Evolutionary conservation across 2,888 invertebrate genomes (phyloP), one percentile per base, ranked within the genome.

Genomic region (Caenorhabditis sp.): DNA sequence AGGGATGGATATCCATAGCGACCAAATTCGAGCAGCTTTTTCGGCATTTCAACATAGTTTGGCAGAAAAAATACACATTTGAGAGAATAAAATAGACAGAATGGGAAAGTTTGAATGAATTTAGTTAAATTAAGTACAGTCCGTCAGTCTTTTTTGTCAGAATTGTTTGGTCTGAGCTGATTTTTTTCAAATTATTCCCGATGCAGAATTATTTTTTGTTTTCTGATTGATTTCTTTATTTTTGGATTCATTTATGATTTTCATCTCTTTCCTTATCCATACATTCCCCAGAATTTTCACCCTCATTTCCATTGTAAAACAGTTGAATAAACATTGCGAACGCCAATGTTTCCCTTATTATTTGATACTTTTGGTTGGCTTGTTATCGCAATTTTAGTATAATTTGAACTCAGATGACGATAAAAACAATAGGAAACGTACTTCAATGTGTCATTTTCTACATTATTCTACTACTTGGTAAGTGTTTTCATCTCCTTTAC

Each of bases 291-390:
- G 2, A 35, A 41, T 41, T 61, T 41, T 61, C 41, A 41, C 61
- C 38, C 8, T 58, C 31, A 7, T 47, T 28, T 31, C 28, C 7
- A 31, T 28, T 64, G 49, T 35, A 59, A 31, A 64, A 64, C 69
- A 69, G 69, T 56, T 69, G 69, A 69, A 24, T 49, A 69, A 69
- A 69, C 22, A 69, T 26, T 24, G 35, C n/a, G 8, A 66, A 51
- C 31, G n/a, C 14, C n/a, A 28, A 1, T 19, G 22, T 16, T 66
- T 66, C 26, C 16, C 10, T n/a, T 14, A 31, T 14, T 19, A 49
- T 64, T 64, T 14, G 64, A 49, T 66, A 28, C 49, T 69, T 19
- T 24, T 54, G 3, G 26, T 26, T 14, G 6, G 5, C 0, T 54
- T 54, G 10, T n/a, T 26, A 26, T 12, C 12, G 54, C 35, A 38